phyloP scores from a whole-genome alignment of 2,888 invertebrate genomes.

The Chorisops tibialis region DNA sequence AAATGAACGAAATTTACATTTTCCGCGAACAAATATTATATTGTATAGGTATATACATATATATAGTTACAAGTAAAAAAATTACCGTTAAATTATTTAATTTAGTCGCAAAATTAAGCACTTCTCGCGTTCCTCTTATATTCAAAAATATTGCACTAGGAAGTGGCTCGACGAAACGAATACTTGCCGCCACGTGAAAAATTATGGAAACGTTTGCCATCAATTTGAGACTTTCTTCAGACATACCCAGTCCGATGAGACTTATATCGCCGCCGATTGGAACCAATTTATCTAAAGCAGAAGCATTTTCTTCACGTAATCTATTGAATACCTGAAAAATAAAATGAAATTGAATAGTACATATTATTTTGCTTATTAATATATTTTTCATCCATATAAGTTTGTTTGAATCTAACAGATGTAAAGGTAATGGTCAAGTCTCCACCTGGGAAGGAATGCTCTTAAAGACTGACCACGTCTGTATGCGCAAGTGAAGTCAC shows the following conservation, averaged over 20 bases:
- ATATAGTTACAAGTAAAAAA: too few species aligned
- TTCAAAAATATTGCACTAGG: conserved; percentile 59
- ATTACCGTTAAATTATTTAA: conserved; percentile 55
- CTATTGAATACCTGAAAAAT: conserved; percentile 27
- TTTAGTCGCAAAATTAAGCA: conserved; percentile 56
- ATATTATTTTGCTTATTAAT: too few species aligned
- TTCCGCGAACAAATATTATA: background rate
- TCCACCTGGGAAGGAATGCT: too few species aligned
- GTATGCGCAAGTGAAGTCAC: too few species aligned
- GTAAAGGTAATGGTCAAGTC: too few species aligned
- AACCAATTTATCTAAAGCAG: conserved; percentile 58
- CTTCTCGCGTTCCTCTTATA: conserved; percentile 58
- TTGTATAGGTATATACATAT: background rate
- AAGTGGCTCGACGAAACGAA: conserved; percentile 71
- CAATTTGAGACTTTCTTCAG: conserved; percentile 53
- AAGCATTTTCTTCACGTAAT: conserved; percentile 54
- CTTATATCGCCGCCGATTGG: conserved; percentile 60
- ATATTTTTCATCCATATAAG: too few species aligned
- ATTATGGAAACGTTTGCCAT: conserved; percentile 62
- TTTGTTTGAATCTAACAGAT: too few species aligned
- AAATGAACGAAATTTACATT: background rate
- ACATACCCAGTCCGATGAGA: conserved; percentile 56
- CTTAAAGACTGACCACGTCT: too few species aligned
- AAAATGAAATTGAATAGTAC: background rate
- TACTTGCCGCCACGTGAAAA: conserved; percentile 71